Evolutionary conservation across 1,140 invertebrate species (phyloP).

Genomic region (Lordiphosa collinella): DNA sequence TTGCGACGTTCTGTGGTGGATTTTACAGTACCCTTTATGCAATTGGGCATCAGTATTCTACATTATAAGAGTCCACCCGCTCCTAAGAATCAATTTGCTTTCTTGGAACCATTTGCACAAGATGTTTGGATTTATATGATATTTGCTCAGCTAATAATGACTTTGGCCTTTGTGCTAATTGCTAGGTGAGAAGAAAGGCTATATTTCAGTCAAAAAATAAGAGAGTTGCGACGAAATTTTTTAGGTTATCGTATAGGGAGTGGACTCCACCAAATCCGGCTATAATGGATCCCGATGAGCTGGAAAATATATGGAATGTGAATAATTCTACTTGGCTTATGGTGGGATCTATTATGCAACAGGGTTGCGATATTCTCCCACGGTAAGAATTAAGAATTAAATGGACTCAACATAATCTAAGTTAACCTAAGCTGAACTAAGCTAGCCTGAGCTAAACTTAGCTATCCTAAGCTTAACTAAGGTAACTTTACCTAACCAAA

Average conservation of each 20-base stretch:
- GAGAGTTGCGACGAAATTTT: background rate
- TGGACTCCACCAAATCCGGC: constrained; percentile 92
- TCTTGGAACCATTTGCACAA: constrained; percentile 92
- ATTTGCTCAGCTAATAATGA: constrained; percentile 95
- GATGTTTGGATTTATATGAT: constrained; percentile 98
- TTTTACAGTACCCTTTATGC: constrained; percentile 96
- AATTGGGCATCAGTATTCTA: constrained; percentile 91
- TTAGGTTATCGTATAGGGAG: constrained; percentile 89
- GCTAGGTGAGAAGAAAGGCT: constrained; percentile 85
- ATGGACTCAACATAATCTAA: too few species aligned
- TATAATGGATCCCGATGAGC: constrained; percentile 85
- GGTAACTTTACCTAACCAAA: too few species aligned
- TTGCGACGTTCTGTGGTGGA: constrained; percentile 90
- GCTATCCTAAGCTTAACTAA: too few species aligned
- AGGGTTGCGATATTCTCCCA: constrained; percentile 89
- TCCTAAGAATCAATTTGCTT: constrained; percentile 93
- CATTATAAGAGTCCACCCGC: constrained; percentile 93
- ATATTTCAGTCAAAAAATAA: background rate
- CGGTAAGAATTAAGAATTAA: constrained; percentile 81
- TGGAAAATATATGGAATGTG: constrained; percentile 90
- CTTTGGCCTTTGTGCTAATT: constrained; percentile 92
- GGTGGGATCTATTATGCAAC: constrained; percentile 90
- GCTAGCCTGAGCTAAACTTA: too few species aligned
- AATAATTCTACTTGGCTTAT: constrained; percentile 89
- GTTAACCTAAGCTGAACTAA: too few species aligned